phyloP scores from a whole-genome alignment of 1,140 invertebrate genomes.

The Vollenhovia emeryi region DNA sequence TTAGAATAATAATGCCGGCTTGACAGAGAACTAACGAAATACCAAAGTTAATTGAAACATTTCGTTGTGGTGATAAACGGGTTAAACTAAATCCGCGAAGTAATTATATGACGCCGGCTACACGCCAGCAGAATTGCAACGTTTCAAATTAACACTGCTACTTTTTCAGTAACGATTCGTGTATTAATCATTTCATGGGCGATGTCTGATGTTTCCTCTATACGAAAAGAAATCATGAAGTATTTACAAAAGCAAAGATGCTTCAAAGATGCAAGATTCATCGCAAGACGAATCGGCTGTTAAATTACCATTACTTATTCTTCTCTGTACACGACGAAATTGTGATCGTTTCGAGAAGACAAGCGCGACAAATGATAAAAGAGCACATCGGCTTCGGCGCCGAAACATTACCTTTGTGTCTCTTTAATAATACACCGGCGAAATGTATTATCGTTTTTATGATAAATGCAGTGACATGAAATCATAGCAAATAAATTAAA shows the following conservation, averaged over 20 bases:
- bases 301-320: constrained; percentile 55
- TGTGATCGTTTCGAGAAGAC: constrained; percentile 46
- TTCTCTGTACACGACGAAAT: constrained; percentile 43
- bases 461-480: neutral
- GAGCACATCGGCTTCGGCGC: neutral
- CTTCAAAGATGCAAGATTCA: neutral
- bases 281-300: too few species aligned
- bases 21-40: constrained; percentile 44
- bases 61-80: neutral
- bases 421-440: constrained; percentile 33
- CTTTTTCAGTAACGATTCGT: neutral
- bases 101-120: constrained; percentile 4
- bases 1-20: constrained; percentile 52
- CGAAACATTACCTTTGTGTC: constrained; percentile 59
- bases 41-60: constrained; percentile 55
- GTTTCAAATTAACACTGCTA: neutral
- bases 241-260: neutral
- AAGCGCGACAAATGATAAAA: constrained; percentile 42
- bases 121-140: neutral
- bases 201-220: neutral
- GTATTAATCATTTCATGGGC: neutral
- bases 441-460: neutral
- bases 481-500: constrained; percentile 64
- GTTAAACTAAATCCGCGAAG: neutral
- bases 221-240: neutral